A percentile compares a stretch with the other conserved stretches of the same genome.
phyloP scores from a whole-genome alignment of 1,140 invertebrate species.

The Drosophila parvula region DNA sequence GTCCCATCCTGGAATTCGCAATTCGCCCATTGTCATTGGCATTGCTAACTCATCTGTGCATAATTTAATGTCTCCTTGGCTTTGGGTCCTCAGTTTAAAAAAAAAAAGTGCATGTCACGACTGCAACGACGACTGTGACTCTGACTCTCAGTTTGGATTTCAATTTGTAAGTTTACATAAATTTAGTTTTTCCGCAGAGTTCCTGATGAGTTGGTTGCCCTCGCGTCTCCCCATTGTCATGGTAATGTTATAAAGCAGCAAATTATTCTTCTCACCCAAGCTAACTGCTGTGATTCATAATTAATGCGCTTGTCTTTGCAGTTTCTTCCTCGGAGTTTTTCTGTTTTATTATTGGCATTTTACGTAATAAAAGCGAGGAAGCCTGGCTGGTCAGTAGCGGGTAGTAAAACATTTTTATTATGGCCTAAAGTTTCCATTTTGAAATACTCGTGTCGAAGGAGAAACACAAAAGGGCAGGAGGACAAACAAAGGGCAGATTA shows the following conservation, averaged over 20 bases:
- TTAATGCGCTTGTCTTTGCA: constrained; percentile 54
- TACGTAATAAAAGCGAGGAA: constrained; percentile 42
- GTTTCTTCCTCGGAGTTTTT: constrained; percentile 15
- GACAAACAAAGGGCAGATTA: constrained; percentile 53
- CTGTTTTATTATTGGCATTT: constrained; percentile 34
- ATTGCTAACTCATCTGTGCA: constrained; percentile 84
- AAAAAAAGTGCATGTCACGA: constrained; percentile 81
- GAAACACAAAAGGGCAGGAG: background rate
- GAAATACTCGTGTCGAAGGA: constrained; percentile 12
- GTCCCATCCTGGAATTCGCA: constrained; percentile 3
- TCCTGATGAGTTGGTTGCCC: constrained; percentile 75
- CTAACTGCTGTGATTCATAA: constrained; percentile 74
- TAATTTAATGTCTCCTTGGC: constrained; percentile 74
- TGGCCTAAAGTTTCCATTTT: constrained; percentile 18
- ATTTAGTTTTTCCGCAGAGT: constrained; percentile 50
- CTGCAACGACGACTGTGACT: constrained; percentile 11
- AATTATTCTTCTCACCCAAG: constrained; percentile 63
- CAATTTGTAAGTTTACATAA: constrained; percentile 82
- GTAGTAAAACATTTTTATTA: constrained; percentile 51
- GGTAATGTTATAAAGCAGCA: constrained; percentile 54
- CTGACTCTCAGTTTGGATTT: constrained; percentile 63
- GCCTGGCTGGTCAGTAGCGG: constrained; percentile 25
- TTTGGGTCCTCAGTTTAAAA: constrained; percentile 46
- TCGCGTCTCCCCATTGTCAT: constrained; percentile 62
- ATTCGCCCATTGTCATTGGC: constrained; percentile 64